phyloP scores from a whole-genome alignment of 64 coral and sea anemone species.

The Montipora sp. region DNA sequence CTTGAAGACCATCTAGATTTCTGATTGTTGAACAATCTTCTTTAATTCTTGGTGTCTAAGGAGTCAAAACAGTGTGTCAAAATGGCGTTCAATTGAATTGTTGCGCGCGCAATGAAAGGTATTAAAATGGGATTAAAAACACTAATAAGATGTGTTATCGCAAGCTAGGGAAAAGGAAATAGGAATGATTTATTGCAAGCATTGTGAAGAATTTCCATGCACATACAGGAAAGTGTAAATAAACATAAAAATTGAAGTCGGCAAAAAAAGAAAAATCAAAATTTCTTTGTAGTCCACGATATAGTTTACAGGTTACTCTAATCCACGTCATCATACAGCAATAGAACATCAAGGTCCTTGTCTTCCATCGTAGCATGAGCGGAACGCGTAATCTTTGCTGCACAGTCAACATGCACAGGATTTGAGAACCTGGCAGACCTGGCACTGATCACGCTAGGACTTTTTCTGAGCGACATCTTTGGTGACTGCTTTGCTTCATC shows the following conservation, averaged over 20 bases:
- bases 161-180: background rate
- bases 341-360: background rate
- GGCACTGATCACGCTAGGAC: background rate
- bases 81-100: too few relatives aligned
- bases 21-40: too few relatives aligned
- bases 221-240: background rate
- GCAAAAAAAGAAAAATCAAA: too few relatives aligned
- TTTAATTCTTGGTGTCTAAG: too few relatives aligned
- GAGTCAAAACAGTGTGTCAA: too few relatives aligned
- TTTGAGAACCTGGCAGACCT: background rate
- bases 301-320: background rate
- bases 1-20: too few relatives aligned
- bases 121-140: too few relatives aligned
- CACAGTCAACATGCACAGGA: background rate
- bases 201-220: background rate
- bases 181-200: background rate
- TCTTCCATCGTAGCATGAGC: background rate
- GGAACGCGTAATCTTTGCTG: background rate
- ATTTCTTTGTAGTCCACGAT: too few relatives aligned
- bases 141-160: too few relatives aligned
- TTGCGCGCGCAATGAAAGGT: too few relatives aligned
- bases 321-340: slow-evolving; percentile 22
- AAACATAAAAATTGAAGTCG: too few relatives aligned
- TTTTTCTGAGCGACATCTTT: background rate
- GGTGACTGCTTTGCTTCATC: background rate